Base-by-base conservation (phyloP, 2,113 vertebrate species). In the Malaclemys terrapin region DNA sequence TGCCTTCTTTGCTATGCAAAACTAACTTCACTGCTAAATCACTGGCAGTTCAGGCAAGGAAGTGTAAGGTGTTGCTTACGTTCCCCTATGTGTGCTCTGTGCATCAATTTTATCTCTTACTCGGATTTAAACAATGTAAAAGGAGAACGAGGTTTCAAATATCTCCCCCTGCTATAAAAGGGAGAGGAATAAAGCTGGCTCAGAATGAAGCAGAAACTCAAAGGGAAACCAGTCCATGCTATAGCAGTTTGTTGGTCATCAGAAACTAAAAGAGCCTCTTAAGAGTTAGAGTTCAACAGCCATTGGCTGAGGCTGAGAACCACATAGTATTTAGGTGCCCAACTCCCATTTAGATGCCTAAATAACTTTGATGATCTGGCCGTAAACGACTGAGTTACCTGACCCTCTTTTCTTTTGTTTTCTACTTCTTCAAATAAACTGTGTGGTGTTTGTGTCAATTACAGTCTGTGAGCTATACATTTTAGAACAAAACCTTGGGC, bases 1-100 rank as follows among this genome's bases (percentile, higher is more conserved):
- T 69, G 27, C 94, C 95, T 90, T 93, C 79, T 84, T 91, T 86
- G 93, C 91, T 93, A 35, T 90, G 94, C 93, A 94, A 93, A 94
- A 93, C 31, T 45, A 91, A 82, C 86, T 62, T 82, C 35, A 49
- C 87, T 96, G 91, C 72, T 22, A 62, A 38, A 50, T 85, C 10
- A 57, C 75, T 47, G 78, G 75, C 83, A 96, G 94, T 54, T 0
- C 0, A 90, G 80, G 45, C 62, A 85, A 45, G 84, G 31, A 84
- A 81, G 42, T 82, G n/a, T 54, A 80, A 20, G 56, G 25, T 93
- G 22, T 14, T 56, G 85, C 87, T 57, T 49, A 38, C 54, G 89
- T 89, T 14, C 85, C 87, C 11, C 84, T 80, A 91, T 75, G 47
- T 90, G 10, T 47, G 22, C 29, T 89, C 89, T 78, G 80, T 87